A percentile compares a stretch with the other conserved stretches of the same genome.
phyloP scores from a whole-genome alignment of 1,140 invertebrate genomes.

The Radopholus similis region DNA sequence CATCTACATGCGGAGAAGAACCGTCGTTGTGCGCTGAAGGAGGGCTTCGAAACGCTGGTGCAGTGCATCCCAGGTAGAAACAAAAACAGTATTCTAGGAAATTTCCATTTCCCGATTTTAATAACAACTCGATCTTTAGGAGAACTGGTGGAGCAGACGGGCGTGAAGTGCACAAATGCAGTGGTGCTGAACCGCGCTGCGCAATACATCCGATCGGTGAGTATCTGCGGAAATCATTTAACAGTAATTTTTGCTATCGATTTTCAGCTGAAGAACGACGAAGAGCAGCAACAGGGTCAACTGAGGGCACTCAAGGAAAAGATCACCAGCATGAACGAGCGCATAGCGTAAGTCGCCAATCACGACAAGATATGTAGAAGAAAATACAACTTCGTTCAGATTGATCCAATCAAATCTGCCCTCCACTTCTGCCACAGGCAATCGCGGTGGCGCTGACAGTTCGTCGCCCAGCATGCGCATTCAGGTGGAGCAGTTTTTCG shows the following conservation, averaged over 20 bases:
- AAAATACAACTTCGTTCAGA: conserved; percentile 25
- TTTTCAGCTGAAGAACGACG: conserved; percentile 18
- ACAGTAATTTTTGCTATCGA: too few species aligned
- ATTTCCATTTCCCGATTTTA: too few species aligned
- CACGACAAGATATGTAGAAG: not conserved
- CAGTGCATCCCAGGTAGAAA: conserved; percentile 40
- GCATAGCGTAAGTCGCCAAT: conserved; percentile 37
- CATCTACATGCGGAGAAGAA: conserved; percentile 98
- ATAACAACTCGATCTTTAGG: too few species aligned
- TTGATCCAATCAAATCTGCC: conserved; percentile 46
- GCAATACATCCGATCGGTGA: conserved; percentile 44
- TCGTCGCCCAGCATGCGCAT: conserved; percentile 28
- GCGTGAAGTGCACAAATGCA: conserved; percentile 44
- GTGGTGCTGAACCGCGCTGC: conserved; percentile 42
- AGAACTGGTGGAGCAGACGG: conserved; percentile 39
- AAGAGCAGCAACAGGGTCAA: conserved; percentile 24
- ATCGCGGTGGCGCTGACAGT: not conserved
- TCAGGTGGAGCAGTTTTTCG: conserved; percentile 46
- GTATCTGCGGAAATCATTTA: too few species aligned
- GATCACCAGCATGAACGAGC: conserved; percentile 39
- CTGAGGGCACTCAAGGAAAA: conserved; percentile 33
- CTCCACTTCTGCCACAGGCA: conserved; percentile 18
- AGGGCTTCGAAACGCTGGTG: conserved; percentile 39
- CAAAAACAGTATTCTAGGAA: too few species aligned
- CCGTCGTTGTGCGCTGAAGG: conserved; percentile 66